Percentiles rank a stretch among this genome's conserved stretches.
phyloP scores from a whole-genome alignment of 2,797 vertebrate species.

The Peromyscus aztecus region DNA sequence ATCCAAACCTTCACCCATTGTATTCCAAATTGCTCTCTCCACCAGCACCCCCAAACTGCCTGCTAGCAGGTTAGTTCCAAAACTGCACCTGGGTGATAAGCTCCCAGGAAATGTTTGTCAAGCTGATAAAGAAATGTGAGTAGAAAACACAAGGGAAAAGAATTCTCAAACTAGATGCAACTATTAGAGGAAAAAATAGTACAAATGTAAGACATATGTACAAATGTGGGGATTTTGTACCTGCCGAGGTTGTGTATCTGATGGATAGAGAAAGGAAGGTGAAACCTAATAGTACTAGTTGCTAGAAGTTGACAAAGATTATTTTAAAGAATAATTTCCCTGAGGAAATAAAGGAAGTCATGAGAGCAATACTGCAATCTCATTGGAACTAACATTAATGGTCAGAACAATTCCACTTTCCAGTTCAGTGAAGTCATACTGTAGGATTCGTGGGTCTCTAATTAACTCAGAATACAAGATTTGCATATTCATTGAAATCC shows the following conservation, averaged over 20 bases:
- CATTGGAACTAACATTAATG: conserved; percentile 29
- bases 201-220: background rate
- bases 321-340: conserved; percentile 4
- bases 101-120: conserved; percentile 34
- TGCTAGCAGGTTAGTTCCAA: background rate
- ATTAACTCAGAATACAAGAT: conserved; percentile 36
- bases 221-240: background rate
- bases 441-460: conserved; percentile 17
- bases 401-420: background rate
- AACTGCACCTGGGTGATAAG: background rate
- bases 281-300: background rate
- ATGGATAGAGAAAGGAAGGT: conserved; percentile 5
- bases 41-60: background rate
- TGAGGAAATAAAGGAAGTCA: background rate
- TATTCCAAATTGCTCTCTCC: background rate
- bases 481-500: background rate
- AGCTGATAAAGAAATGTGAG: conserved; percentile 7
- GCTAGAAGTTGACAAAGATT: background rate
- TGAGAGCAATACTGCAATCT: background rate
- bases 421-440: background rate
- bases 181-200: background rate
- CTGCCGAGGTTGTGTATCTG: background rate
- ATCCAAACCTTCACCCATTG: background rate
- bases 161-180: background rate
- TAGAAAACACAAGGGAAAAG: background rate